phyloP scores from a whole-genome alignment of 2,888 invertebrate genomes.

The Siphlonurus alternatus region DNA sequence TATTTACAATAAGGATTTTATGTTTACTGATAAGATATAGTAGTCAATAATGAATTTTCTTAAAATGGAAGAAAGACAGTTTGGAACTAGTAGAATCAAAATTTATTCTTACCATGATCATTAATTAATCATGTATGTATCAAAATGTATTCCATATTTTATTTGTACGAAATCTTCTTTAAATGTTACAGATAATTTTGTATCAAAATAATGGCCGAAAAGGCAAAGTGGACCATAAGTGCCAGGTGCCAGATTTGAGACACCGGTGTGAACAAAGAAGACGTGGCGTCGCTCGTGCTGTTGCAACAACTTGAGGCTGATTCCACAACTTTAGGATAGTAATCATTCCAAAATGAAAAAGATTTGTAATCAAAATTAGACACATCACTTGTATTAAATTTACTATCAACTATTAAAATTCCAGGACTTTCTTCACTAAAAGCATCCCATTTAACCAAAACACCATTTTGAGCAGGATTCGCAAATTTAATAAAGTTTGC shows the following conservation, averaged over 20 bases:
- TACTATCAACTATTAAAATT: constrained; percentile 55
- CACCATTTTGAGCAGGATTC: constrained; percentile 43
- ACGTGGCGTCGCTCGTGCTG: constrained; percentile 20
- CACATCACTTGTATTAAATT: constrained; percentile 56
- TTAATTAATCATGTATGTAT: no score
- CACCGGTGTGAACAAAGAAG: background rate
- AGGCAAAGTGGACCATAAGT: no score
- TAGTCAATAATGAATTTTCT: no score
- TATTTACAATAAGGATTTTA: no score
- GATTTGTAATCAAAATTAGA: constrained; percentile 54
- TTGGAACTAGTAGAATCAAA: no score
- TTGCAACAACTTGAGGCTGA: constrained; percentile 62
- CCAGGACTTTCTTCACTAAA: constrained; percentile 49
- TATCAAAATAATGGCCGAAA: no score
- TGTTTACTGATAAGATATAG: no score
- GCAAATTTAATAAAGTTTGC: constrained; percentile 59
- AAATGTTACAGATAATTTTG: no score
- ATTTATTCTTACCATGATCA: no score
- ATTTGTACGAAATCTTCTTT: no score
- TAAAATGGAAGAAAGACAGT: no score
- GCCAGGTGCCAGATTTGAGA: background rate
- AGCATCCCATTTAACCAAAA: constrained; percentile 57
- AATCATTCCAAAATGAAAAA: constrained; percentile 69
- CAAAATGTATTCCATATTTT: no score
- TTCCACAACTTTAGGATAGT: constrained; percentile 58